Conservation (phyloP, 2,888 invertebrate genomes). For the Luperina nickerlii region DNA sequence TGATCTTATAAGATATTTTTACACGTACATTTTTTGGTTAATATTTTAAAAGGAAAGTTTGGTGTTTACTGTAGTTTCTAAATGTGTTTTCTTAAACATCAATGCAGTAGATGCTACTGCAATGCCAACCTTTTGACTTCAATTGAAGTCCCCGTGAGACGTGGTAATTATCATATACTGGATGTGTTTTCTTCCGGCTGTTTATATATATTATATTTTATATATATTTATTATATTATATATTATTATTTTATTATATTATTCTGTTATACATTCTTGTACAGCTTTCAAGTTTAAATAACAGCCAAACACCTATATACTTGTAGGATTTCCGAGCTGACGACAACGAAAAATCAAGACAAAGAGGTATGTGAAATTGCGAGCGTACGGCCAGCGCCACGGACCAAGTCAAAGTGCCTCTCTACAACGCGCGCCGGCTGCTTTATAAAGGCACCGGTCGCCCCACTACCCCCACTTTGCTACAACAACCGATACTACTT, state of each 20-base stretch:
- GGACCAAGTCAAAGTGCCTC: too few relatives aligned
- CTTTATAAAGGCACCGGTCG: too few relatives aligned
- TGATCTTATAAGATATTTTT: background rate
- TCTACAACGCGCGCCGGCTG: too few relatives aligned
- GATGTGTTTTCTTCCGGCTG: background rate
- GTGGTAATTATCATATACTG: background rate
- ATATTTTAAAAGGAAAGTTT: background rate
- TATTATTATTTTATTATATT: too few relatives aligned
- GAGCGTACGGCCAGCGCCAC: too few relatives aligned
- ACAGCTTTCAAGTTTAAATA: background rate
- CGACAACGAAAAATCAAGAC: too few relatives aligned
- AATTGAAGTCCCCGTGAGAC: background rate
- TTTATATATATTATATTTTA: too few relatives aligned
- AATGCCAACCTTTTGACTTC: background rate
- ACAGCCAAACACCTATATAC: background rate
- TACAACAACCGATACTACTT: too few relatives aligned
- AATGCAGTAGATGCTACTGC: background rate
- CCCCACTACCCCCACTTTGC: too few relatives aligned
- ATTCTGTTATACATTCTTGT: background rate
- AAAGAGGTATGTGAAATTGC: too few relatives aligned
- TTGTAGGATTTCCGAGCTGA: too few relatives aligned
- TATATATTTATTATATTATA: too few relatives aligned
- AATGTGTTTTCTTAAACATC: constrained; percentile 3
- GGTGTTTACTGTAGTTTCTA: background rate
- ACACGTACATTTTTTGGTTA: background rate